Percentiles rank a stretch among this genome's conserved stretches.
Evolutionary conservation across 2,797 vertebrate species (phyloP).

Genomic region (Gymnothorax reevesii): DNA sequence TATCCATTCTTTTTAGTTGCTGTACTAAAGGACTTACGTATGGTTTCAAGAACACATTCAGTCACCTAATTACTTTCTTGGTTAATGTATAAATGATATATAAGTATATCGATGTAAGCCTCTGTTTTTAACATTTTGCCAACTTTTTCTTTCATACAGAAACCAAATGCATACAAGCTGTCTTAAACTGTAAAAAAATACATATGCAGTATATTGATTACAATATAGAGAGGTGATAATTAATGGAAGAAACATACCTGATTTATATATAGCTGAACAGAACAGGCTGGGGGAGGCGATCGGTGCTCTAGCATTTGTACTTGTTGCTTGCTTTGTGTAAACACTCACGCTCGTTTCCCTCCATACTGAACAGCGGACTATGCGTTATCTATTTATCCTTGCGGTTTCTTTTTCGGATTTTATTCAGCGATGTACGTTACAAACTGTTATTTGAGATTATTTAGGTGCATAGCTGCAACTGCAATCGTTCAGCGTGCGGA

Average conservation of each 20-base stretch:
- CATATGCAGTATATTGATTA: slow-evolving; percentile 73
- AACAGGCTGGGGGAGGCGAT: slow-evolving; percentile 71
- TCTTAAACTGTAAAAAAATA: slow-evolving; percentile 55
- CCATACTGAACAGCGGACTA: slow-evolving; percentile 79
- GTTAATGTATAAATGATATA: slow-evolving; percentile 55
- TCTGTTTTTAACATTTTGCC: slow-evolving; percentile 78
- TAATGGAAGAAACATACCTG: slow-evolving; percentile 72
- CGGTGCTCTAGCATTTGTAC: slow-evolving; percentile 78
- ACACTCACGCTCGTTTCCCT: slow-evolving; percentile 74
- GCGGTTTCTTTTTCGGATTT: slow-evolving; percentile 63
- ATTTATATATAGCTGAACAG: slow-evolving; percentile 78
- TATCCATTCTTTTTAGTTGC: slow-evolving; percentile 66
- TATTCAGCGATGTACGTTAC: slow-evolving; percentile 18
- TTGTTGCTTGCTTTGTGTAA: slow-evolving; percentile 78
- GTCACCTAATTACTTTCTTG: slow-evolving; percentile 67
- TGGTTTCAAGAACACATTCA: slow-evolving; percentile 70
- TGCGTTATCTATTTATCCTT: slow-evolving; percentile 79
- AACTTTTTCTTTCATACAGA: slow-evolving; percentile 77
- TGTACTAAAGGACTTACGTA: slow-evolving; percentile 82
- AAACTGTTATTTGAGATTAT: background rate
- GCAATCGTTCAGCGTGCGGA: slow-evolving; percentile 29
- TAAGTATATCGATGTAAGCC: slow-evolving; percentile 69
- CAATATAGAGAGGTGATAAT: slow-evolving; percentile 74
- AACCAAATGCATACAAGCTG: slow-evolving; percentile 78
- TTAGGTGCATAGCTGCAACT: background rate